These are phyloP conservation scores for Anoplophora glabripennis DNA, from an alignment of 1,140 invertebrate species.

Conservation along the genomic window DNA sequence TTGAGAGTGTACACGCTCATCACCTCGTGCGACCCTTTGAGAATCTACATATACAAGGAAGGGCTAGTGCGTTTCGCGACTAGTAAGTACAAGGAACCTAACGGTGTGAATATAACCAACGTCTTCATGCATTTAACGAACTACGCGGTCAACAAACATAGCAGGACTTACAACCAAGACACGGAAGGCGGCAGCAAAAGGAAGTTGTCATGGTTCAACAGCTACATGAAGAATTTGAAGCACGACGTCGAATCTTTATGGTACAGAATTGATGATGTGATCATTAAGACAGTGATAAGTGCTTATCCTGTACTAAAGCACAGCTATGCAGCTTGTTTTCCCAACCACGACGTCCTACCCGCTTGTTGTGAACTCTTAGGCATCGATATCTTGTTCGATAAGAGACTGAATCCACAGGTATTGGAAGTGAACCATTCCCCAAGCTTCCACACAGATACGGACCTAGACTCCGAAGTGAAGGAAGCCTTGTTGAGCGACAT, in stretches of 20 bases:
- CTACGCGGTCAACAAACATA: conserved; percentile 93
- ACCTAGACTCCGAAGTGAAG: conserved; percentile 81
- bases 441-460: conserved; percentile 83
- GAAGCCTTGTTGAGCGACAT: conserved; percentile 78
- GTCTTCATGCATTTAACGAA: conserved; percentile 97
- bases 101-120: conserved; percentile 73
- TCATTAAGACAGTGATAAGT: conserved; percentile 85
- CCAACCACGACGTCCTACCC: conserved; percentile 75
- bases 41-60: conserved; percentile 94
- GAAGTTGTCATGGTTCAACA: conserved; percentile 78
- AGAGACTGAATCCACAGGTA: conserved; percentile 79
- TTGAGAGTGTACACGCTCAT: conserved; percentile 90
- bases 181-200: conserved; percentile 82
- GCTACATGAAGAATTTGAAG: conserved; percentile 65
- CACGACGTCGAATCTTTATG: conserved; percentile 74
- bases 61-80: conserved; percentile 91
- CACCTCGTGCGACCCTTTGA: conserved; percentile 88
- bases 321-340: conserved; percentile 85
- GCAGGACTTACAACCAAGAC: conserved; percentile 70
- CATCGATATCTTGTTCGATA: conserved; percentile 83
- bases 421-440: conserved; percentile 91
- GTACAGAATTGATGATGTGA: conserved; percentile 83
- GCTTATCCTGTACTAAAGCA: conserved; percentile 83
- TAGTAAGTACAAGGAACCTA: conserved; percentile 77
- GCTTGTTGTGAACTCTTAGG: conserved; percentile 89